These are phyloP conservation scores for Trissolcus japonicus DNA, from an alignment of 2,888 invertebrate species.

Conservation along the genomic window DNA sequence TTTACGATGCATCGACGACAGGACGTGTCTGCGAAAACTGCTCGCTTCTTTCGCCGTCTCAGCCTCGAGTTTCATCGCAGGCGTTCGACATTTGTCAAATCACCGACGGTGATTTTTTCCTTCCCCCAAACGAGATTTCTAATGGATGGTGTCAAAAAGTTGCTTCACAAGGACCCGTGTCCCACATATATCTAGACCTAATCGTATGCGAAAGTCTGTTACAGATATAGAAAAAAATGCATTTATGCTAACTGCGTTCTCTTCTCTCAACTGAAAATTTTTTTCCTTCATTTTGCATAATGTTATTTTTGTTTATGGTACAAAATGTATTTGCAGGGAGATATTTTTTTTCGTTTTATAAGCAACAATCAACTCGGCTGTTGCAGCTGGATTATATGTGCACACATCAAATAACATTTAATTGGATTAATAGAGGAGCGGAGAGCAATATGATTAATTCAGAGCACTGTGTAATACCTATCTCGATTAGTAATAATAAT, in stretches of 20 bases:
- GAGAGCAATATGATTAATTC: conserved; percentile 38
- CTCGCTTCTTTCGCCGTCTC: conserved; percentile 48
- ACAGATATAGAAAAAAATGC: conserved; percentile 11
- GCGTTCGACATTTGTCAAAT: conserved; percentile 50
- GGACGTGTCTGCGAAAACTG: conserved; percentile 60
- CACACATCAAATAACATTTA: conserved; percentile 26
- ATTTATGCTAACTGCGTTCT: conserved; percentile 1
- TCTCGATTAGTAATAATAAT: conserved; percentile 41
- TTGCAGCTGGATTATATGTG: not conserved
- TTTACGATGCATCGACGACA: conserved; percentile 63
- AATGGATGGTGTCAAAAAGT: conserved; percentile 43
- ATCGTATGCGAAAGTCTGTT: conserved; percentile 7
- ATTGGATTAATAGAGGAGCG: conserved; percentile 33
- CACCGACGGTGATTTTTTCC: conserved; percentile 22
- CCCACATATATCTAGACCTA: not conserved
- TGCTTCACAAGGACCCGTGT: conserved; percentile 23
- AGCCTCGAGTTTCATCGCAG: conserved; percentile 21
- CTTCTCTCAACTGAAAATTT: too few relatives aligned
- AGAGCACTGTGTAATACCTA: conserved; percentile 28
- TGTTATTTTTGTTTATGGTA: too few relatives aligned
- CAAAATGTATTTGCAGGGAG: too few relatives aligned
- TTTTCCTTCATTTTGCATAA: too few relatives aligned
- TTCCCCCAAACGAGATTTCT: conserved; percentile 17
- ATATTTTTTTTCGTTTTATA: too few relatives aligned
- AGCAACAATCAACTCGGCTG: too few relatives aligned